Base-by-base conservation (phyloP, 2,113 vertebrate species). In the Alouatta palliata region DNA sequence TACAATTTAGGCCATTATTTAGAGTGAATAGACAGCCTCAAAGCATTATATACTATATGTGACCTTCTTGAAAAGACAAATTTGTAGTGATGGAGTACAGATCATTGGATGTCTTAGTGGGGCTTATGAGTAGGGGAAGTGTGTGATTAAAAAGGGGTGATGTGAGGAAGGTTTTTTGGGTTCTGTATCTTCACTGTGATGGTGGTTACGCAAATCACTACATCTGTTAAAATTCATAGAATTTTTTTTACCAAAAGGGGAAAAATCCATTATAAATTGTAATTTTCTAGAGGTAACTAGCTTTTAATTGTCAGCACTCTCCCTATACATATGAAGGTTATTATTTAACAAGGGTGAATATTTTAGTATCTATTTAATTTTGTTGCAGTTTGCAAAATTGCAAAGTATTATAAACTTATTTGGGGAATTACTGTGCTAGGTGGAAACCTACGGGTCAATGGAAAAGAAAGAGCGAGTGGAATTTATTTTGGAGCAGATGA, bases 381-480 rank as follows among this genome's bases (percentile, higher is more conserved):
- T 86, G 32, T 68, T 95, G 21, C 27, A 82, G 6, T 64, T 96
- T 43, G 82, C 40, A 82, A 86, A 73, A 87, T 90, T 45, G 64
- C 52, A 85, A 54, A 90, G 3, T 54, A 27, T 83, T 87, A 64
- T 76, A 52, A 86, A 37, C 71, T 93, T 93, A 90, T 13, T 56
- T 92, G 64, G 35, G 49, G 27, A 64, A 66, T 97, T 94, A 85
- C 86, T 75, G 61, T 97, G 95, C 89, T 97, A 99, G 99, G 99
- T 99, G 97, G 99, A 99, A 98, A 99, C 99, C 0, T 99, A 99
- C 0, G 99, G 99, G 94, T 99, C 99, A 66, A 99, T 99, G 99
- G 99, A 99, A 98, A 99, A 99, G 98, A 99, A 99, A 56, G 99
- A 99, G 97, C 99, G 99, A 96, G 99, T 99, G 90, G 99, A 99